phyloP scores from a whole-genome alignment of 1,140 invertebrate species.

The Paraescarpia echinospica region DNA sequence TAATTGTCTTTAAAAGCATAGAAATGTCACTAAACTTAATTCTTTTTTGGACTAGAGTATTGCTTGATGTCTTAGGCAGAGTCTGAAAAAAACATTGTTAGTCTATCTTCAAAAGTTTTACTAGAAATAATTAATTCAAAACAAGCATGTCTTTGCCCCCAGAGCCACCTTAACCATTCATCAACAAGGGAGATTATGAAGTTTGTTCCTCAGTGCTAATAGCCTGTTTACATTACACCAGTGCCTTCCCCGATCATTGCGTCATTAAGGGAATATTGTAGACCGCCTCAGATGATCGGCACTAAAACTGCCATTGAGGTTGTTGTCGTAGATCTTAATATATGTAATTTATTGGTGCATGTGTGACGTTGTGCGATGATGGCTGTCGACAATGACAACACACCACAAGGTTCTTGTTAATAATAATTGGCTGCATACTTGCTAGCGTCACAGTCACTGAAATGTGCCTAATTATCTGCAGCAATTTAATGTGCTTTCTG shows the following conservation, averaged over 20 bases:
- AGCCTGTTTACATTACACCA: not conserved
- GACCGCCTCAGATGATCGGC: not conserved
- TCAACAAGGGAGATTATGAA: not conserved
- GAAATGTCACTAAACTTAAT: too few relatives aligned
- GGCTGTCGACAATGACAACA: not conserved
- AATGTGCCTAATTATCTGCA: not conserved
- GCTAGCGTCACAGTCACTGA: not conserved
- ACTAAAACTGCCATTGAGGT: not conserved
- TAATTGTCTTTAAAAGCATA: too few relatives aligned
- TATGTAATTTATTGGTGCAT: not conserved
- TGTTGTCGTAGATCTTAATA: not conserved
- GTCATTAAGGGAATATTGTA: not conserved
- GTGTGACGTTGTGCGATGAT: not conserved
- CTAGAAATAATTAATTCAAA: too few relatives aligned
- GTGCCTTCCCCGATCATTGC: not conserved
- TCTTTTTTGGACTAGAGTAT: too few relatives aligned
- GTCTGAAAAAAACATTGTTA: too few relatives aligned
- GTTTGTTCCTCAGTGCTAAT: not conserved
- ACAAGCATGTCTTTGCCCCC: too few relatives aligned
- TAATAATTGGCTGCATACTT: slow-evolving; percentile 6
- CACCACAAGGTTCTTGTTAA: not conserved
- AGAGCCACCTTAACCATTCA: slow-evolving; percentile 6
- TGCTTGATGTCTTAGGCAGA: too few relatives aligned
- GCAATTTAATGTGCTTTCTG: not conserved
- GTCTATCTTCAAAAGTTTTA: too few relatives aligned